Percentiles rank a stretch among this genome's conserved stretches.
Evolutionary conservation across 2,113 vertebrate species (phyloP).

Genomic region (Meriones unguiculatus): DNA sequence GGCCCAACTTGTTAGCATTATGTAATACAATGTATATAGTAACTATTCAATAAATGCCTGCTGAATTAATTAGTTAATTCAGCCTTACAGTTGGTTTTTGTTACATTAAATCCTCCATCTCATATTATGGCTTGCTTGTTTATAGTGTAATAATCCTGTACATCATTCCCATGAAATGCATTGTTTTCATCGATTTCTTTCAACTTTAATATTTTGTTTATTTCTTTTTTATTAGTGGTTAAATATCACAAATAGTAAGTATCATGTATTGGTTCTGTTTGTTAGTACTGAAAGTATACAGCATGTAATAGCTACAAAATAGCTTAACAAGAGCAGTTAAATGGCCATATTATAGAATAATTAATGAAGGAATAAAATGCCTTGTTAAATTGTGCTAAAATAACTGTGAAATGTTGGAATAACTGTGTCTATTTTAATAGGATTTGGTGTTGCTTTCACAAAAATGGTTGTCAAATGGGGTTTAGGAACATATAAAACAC

Average conservation of each 20-base stretch:
- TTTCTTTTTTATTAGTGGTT: slow-evolving; percentile 59
- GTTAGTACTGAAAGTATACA: slow-evolving; percentile 36
- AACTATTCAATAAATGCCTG: slow-evolving; percentile 62
- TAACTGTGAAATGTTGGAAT: slow-evolving; percentile 63
- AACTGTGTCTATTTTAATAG: slow-evolving; percentile 57
- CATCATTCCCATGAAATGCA: slow-evolving; percentile 50
- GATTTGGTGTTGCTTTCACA: slow-evolving; percentile 50
- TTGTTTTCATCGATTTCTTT: slow-evolving; percentile 73
- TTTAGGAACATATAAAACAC: slow-evolving; percentile 44
- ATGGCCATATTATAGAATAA: slow-evolving; percentile 68
- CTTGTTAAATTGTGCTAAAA: slow-evolving; percentile 66
- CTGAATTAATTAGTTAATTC: slow-evolving; percentile 65
- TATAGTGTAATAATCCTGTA: slow-evolving; percentile 57
- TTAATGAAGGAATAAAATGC: slow-evolving; percentile 71
- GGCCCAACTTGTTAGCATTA: background rate
- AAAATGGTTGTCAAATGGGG: slow-evolving; percentile 2
- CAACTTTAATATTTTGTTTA: slow-evolving; percentile 1
- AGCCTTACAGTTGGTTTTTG: background rate
- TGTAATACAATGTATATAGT: background rate
- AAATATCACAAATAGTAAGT: slow-evolving; percentile 59
- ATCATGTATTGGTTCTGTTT: slow-evolving; percentile 52
- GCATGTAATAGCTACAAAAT: slow-evolving; percentile 68
- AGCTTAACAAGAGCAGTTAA: slow-evolving; percentile 68
- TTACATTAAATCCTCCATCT: slow-evolving; percentile 49
- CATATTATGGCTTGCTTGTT: background rate